Base-by-base conservation (phyloP, 2,888 invertebrate genomes). In the Drosophila phalerata region DNA sequence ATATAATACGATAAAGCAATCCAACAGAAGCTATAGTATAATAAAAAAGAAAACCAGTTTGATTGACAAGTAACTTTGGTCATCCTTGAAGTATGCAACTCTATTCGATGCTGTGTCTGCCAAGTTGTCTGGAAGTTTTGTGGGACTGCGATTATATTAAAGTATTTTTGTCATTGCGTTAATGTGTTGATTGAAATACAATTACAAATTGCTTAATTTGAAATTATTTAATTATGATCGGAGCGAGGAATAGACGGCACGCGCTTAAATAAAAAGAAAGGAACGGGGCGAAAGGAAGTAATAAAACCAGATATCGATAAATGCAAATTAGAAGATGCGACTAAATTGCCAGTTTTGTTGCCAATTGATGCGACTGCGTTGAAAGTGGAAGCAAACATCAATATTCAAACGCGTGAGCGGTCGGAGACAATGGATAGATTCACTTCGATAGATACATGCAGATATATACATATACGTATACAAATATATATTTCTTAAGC, bases 301-400 rank as follows among this genome's bases (percentile, higher is more conserved):
- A 38, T 30, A 34, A 70, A 85, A 85, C 75, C 84, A 67, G 88
- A 70, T 78, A 25, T 63, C 49, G 42, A 45, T 51, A 49, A 65
- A 51, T 70, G 48, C 38, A 67, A 69, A 76, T 69, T 55, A 62
- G 38, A 60, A 47, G 28, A 45, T 51, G 58, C 40, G 28, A 63
- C 57, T 57, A 66, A 66, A 61, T 57, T 42, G 30, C 42, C 37
- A 53, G 28, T 34, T 72, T 55, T 45, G 53, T 58, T 70, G 57
- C 38, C 57, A 69, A 82, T 79, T 64, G 55, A 67, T 45, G 58
- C 40, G 37, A 58, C 63, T 57, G 38, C 42, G 40, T 70, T 77
- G 74, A 67, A 71, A 58, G 62, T 58, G 40, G 69, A 65, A 53
- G 67, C 58, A 47, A 32, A 52, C 61, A 66, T 80, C 56, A 71